phyloP scores from a whole-genome alignment of 1,140 invertebrate genomes.

The Zaprionus camerounensis region DNA sequence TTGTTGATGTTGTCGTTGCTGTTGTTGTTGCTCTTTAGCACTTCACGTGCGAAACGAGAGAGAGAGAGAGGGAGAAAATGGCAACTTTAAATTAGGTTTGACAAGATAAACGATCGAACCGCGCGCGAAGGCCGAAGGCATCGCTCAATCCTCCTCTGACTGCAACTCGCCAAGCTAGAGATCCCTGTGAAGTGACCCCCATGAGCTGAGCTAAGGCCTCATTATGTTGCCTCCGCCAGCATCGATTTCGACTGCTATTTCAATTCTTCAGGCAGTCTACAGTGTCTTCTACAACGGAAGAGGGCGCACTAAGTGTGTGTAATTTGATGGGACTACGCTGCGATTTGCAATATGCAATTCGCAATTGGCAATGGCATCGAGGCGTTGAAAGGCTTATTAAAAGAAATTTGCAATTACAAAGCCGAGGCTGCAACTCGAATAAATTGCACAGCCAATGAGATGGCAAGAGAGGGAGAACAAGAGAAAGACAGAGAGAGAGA shows the following conservation, averaged over 20 bases:
- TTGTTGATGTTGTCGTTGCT: conserved; percentile 42
- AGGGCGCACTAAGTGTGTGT: conserved; percentile 68
- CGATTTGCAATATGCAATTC: conserved; percentile 67
- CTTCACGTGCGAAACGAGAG: conserved; percentile 70
- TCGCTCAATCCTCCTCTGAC: not conserved
- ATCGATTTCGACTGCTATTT: conserved; percentile 69
- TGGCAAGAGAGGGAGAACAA: not conserved
- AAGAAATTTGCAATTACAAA: conserved; percentile 81
- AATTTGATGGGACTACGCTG: conserved; percentile 55
- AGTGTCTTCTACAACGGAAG: conserved; percentile 19
- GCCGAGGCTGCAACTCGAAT: conserved; percentile 16
- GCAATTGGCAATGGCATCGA: conserved; percentile 76
- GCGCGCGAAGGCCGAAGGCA: conserved; percentile 7
- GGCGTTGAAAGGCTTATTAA: conserved; percentile 83
- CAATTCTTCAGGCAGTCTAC: conserved; percentile 40
- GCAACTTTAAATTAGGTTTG: conserved; percentile 76
- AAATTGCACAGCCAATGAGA: not conserved
- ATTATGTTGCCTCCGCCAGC: conserved; percentile 62
- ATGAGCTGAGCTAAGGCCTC: conserved; percentile 25
- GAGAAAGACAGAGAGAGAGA: not conserved
- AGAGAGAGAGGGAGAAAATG: conserved; percentile 27
- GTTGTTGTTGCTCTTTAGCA: conserved; percentile 67
- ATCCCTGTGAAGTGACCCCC: conserved; percentile 35
- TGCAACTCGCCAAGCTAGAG: conserved; percentile 12
- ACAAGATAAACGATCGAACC: conserved; percentile 71